Base-by-base conservation (phyloP, 2,113 vertebrate genomes). In the Tetrao urogallus region DNA sequence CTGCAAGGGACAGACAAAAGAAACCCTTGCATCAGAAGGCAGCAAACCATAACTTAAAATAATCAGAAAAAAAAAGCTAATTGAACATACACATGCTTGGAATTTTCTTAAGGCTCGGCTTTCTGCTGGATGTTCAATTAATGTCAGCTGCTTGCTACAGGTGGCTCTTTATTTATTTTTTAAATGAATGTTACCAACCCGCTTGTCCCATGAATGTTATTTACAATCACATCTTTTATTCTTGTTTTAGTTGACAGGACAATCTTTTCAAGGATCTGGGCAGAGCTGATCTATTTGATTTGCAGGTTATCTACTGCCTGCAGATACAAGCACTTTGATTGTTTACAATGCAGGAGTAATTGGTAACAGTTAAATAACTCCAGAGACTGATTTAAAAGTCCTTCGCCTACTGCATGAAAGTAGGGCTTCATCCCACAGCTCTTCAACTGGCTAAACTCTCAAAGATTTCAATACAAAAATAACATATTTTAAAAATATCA, bases 271-370 rank as follows among this genome's bases (percentile, higher is more conserved):
- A 97, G 95, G 90, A 96, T 96, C 96, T 96, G 82, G 50, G 93
- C 71, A 94, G 93, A 96, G 79, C 91, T 95, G 92, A 97, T 98
- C 86, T 95, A 97, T 97, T 96, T 97, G 96, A 97, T 97, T 97
- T 97, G 94, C 89, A 95, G 93, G 96, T 97, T 97, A 97, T 97
- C 97, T 97, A 96, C 89, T 94, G 97, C 97, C 95, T 97, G 94
- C 97, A 97, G 97, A 95, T 95, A 96, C 80, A 97, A 96, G 88
- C 74, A 78, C 91, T 96, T 93, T 85, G 93, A 97, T 95, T 97
- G 95, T 97, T 97, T 97, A 97, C 95, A 92, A 96, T 91, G 82
- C 92, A 94, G 93, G 34, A 91, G 92, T 97, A 97, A 97, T 96
- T 96, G 94, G 90, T 94, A 94, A 86, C 92, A 1, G 6, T 95